phyloP scores from a whole-genome alignment of 2,797 vertebrate genomes.

The Buceros bicornis region DNA sequence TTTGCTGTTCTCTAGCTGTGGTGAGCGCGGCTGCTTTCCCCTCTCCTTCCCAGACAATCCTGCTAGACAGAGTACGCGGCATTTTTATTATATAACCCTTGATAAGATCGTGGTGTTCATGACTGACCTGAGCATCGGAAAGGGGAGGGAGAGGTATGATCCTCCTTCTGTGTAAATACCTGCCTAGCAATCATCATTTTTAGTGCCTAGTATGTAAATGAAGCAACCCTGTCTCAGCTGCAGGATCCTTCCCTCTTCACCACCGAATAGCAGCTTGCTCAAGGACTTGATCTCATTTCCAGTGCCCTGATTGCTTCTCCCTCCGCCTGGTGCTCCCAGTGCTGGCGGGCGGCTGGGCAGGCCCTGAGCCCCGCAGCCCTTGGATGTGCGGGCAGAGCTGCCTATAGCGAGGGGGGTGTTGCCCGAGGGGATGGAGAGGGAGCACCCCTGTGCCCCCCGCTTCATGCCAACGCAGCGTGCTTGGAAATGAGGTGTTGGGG shows the following conservation, averaged over 20 bases:
- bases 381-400: neutral
- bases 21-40: neutral
- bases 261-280: neutral
- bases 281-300: neutral
- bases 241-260: constrained; percentile 2
- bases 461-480: neutral
- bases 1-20: neutral
- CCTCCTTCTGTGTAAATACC: constrained; percentile 55
- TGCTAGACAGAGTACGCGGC: neutral
- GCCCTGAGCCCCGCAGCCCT: neutral
- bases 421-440: neutral
- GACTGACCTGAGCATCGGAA: neutral
- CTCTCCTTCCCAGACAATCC: constrained; percentile 34
- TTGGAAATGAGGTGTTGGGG: neutral
- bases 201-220: constrained; percentile 67
- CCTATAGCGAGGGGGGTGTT: accelerated
- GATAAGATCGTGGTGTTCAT: neutral
- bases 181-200: constrained; percentile 56
- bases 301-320: neutral
- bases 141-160: neutral
- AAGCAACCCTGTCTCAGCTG: constrained; percentile 35
- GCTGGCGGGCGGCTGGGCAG: neutral
- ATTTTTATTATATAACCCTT: neutral
- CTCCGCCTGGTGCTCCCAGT: neutral
- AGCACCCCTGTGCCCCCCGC: neutral